Percentiles rank a stretch among this genome's conserved stretches.
These are phyloP conservation scores for Zaprionus tsacasi DNA, from an alignment of 1,140 invertebrate species.

Conservation along the genomic window DNA sequence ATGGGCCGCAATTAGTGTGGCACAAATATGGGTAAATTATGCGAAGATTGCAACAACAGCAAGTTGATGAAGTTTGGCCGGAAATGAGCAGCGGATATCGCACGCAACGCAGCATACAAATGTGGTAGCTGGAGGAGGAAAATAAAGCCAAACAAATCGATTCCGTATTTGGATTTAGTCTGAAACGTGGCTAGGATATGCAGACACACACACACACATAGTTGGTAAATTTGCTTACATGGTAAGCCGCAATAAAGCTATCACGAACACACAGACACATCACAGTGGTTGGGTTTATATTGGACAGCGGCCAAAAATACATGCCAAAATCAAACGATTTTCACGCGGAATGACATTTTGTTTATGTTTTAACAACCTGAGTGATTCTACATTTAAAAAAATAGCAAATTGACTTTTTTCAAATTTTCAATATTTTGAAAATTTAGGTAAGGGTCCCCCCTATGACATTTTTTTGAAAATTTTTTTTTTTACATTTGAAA, in stretches of 20 bases:
- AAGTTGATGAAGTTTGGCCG: conserved; percentile 23
- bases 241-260: conserved; percentile 30
- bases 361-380: no score
- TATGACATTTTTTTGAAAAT: no score
- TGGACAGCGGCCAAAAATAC: no score
- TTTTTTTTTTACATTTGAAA: no score
- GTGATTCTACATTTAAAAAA: no score
- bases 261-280: conserved; percentile 4
- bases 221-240: conserved; percentile 7
- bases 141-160: conserved; percentile 30
- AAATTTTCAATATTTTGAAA: no score
- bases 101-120: conserved; percentile 43
- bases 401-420: no score
- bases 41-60: conserved; percentile 13
- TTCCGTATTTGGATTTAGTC: conserved; percentile 8
- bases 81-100: conserved; percentile 60
- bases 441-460: no score
- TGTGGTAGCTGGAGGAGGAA: background rate
- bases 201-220: background rate
- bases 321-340: no score
- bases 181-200: background rate
- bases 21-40: conserved; percentile 45
- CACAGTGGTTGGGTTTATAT: background rate
- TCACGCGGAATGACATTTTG: no score
- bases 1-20: conserved; percentile 59